Conservation (phyloP, 2,888 invertebrate species). For the Anoplius nigerrimus region DNA sequence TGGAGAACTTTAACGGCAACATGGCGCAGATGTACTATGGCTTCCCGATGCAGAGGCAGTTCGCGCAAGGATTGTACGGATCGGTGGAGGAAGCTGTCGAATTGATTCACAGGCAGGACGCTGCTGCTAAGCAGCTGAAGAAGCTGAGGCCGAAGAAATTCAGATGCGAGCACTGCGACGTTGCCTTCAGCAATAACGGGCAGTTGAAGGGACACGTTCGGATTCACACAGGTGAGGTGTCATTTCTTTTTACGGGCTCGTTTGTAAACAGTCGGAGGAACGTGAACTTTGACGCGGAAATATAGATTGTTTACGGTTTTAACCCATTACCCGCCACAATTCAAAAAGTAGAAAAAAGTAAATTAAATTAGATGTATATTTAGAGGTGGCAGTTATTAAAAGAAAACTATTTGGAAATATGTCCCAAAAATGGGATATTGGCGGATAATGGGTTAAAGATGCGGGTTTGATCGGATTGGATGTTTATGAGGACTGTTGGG, state of each 20-base stretch:
- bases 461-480: too few species aligned
- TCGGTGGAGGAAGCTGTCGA: conserved; percentile 61
- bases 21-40: conserved; percentile 9
- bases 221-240: conserved; percentile 86
- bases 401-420: too few species aligned
- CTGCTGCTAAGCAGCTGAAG: conserved; percentile 71
- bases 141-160: conserved; percentile 93
- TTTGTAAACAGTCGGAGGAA: too few species aligned
- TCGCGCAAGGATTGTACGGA: conserved; percentile 17
- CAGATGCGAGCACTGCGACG: conserved; percentile 91
- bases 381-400: too few species aligned
- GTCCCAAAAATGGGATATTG: too few species aligned
- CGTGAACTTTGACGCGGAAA: neutral
- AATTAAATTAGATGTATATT: too few species aligned
- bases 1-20: too few species aligned
- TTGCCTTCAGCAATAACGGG: conserved; percentile 95
- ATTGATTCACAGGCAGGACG: conserved; percentile 63
- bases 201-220: conserved; percentile 94
- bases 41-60: neutral
- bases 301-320: neutral
- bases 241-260: too few species aligned
- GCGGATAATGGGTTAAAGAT: too few species aligned
- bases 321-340: too few species aligned
- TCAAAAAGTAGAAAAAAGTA: too few species aligned
- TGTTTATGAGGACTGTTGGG: too few species aligned